Evolutionary conservation across 2,113 vertebrate species (phyloP), one percentile per base, ranked within the genome.

Genomic region (Channa argus): DNA sequence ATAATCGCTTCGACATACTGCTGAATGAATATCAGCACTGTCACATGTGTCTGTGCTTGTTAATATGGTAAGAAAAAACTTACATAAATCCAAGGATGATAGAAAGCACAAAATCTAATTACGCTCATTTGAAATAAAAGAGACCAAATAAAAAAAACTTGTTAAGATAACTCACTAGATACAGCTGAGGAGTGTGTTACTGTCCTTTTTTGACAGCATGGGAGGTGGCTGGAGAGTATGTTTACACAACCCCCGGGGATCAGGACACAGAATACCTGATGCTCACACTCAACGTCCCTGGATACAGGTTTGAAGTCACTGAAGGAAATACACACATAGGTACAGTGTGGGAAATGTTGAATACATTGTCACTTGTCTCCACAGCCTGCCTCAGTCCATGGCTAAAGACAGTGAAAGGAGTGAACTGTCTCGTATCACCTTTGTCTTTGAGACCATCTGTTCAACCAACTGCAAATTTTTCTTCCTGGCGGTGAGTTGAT

Each of bases 151-250:
- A 24, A 24, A 24, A 24, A 24, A 1, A 24, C 24, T 24, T 24
- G 24, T 24, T 24, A 24, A 24, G 24, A 24, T 24, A 24, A 24
- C 24, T 24, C 24, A 24, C 24, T 24, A 24, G 24, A 24, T 24
- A 56, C 11, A 53, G 6, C 11, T 11, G 3, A 2, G 37, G 33
- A 36, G 12, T 50, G 2, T 58, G 24, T 24, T 24, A 24, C 69
- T 39, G 37, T 50, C 24, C 24, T 24, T 24, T 24, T 24, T 24
- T 58, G 47, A 36, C 93, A 99, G 97, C 95, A 12, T 99, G 98
- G 98, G 97, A 98, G 88, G 97, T 98, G 77, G 97, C 97, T 0
- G 96, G 96, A 7, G 97, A 99, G 52, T 95, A 98, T 66, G 91
- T 99, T 79, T 98, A 98, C 82, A 98, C 97, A 0, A 95, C 93